Evolutionary conservation across 37 sponge, comb jelly and placozoan species (phyloP), one percentile per base, ranked within the genome.

Genomic region (Tethya wilhelma): DNA sequence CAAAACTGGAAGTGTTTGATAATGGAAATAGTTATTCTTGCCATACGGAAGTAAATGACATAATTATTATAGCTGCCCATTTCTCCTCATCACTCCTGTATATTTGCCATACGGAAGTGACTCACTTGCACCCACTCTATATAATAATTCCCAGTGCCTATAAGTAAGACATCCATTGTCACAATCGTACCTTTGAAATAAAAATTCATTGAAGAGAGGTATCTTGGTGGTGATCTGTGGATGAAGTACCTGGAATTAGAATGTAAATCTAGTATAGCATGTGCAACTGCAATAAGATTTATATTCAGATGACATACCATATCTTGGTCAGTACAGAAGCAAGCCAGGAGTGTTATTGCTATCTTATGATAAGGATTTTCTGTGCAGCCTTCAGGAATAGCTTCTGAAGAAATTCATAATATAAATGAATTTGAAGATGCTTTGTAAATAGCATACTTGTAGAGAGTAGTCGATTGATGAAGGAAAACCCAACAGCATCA

Each of bases 281-380:
- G 14, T 14, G 4, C 14, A 58, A 28, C 14, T 28, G 5, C 23
- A 28, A 28, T 4, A 58, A 28, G 4, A 28, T 49, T 60, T 6
- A 60, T 23, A n/a, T 29, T 6, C 62, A 6, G 12, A 7, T 60
- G 30, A 22, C 68, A 56, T 4, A 83, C 94, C 67, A 94, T 59
- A 32, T 94, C 84, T 26, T 64, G 70, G 72, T 94, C 94, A 63
- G 94, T 90, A 62, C 87, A 77, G 75, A 84, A 94, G 70, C 92
- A 94, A 22, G 92, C 84, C 22, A 94, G 69, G 19, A 94, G 38
- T 9, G 92, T 84, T 26, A 94, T 78, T 0, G 94, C 94, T 17
- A 94, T 80, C 57, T 49, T 67, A 59, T 80, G 87, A 66, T 67
- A 90, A 8, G 74, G 73, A 64, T 78, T 85, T 22, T 77, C 79